Evolutionary conservation across 1,140 invertebrate species (phyloP).

Genomic region (Eupristina koningsbergeri): DNA sequence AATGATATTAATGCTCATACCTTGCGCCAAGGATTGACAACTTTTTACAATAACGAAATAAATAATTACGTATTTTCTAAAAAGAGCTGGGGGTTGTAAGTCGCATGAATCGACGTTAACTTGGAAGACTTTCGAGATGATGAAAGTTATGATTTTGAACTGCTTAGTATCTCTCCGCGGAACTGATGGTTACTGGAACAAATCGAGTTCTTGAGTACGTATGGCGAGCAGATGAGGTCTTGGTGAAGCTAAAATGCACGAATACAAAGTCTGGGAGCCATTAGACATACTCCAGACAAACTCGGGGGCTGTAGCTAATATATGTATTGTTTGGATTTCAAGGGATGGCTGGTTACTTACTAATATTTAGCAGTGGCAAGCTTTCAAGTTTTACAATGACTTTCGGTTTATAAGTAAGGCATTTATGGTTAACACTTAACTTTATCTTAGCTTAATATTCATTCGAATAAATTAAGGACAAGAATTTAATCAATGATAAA

Average conservation of each 20-base stretch:
- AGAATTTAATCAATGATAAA: too few relatives aligned
- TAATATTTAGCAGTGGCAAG: background rate
- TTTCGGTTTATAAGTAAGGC: background rate
- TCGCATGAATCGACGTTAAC: too few relatives aligned
- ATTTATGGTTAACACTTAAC: background rate
- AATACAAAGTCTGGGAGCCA: too few relatives aligned
- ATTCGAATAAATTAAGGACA: background rate
- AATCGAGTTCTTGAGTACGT: conserved; percentile 18
- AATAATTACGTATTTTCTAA: too few relatives aligned
- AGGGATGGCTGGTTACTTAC: background rate
- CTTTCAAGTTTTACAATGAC: too few relatives aligned
- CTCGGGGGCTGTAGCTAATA: background rate
- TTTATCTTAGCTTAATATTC: background rate
- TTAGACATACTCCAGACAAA: too few relatives aligned
- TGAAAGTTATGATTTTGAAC: conserved; percentile 4
- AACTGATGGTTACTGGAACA: background rate
- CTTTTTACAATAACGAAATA: too few relatives aligned
- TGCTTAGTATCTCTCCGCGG: background rate
- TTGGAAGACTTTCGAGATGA: too few relatives aligned
- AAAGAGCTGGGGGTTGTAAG: too few relatives aligned
- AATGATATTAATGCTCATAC: too few relatives aligned
- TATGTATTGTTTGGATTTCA: too few relatives aligned
- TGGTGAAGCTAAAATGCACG: background rate
- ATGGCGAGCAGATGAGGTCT: background rate
- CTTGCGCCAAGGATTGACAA: too few relatives aligned